phyloP scores from a whole-genome alignment of 2,888 invertebrate species.

The Apodemia zela region DNA sequence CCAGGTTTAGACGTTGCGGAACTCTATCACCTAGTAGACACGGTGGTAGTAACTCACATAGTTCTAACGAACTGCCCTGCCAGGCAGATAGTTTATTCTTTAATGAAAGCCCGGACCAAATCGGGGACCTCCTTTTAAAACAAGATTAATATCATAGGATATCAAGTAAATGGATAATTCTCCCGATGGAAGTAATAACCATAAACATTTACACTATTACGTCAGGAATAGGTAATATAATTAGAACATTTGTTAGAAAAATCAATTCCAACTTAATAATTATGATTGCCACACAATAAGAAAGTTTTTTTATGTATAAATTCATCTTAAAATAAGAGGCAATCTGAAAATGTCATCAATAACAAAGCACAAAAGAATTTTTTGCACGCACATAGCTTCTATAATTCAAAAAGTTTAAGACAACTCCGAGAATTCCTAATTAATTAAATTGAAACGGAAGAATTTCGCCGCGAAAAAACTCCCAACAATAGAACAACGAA shows the following conservation, averaged over 20 bases:
- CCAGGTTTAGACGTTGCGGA: no score
- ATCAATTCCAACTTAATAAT: neutral
- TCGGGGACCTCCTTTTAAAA: no score
- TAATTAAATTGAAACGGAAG: slow-evolving; percentile 13
- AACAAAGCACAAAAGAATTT: slow-evolving; percentile 12
- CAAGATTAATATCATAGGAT: no score
- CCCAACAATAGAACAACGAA: slow-evolving; percentile 10
- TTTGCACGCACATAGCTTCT: slow-evolving; percentile 8
- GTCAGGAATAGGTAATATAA: no score
- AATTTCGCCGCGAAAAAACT: slow-evolving; percentile 13
- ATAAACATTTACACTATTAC: no score
- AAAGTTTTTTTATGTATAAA: neutral
- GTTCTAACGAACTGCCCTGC: no score
- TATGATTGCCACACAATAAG: neutral
- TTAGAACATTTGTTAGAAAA: neutral
- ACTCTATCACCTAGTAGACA: no score
- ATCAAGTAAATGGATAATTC: no score
- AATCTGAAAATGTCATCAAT: slow-evolving; percentile 8
- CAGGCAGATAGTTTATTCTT: no score
- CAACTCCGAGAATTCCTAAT: slow-evolving; percentile 14
- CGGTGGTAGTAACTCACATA: no score
- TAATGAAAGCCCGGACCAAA: no score
- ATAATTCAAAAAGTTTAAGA: slow-evolving; percentile 17
- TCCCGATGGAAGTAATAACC: no score
- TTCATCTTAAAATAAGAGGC: neutral